A percentile compares a stretch with the other conserved stretches of the same genome.
Evolutionary conservation across 2,113 vertebrate genomes (phyloP).

Genomic region (Egretta garzetta): DNA sequence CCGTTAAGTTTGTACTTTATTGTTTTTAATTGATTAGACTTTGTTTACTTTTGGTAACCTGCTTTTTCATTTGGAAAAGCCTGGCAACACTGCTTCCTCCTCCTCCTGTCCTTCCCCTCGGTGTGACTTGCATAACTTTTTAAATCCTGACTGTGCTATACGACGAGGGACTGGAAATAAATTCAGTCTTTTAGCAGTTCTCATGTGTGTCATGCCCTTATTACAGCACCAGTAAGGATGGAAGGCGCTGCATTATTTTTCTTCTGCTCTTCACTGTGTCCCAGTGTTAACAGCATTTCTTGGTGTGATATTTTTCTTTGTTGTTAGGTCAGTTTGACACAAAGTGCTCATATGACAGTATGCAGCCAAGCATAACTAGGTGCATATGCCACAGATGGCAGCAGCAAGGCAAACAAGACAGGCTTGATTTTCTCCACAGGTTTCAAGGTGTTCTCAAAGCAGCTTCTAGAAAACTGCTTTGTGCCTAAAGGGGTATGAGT

Average conservation of each 20-base stretch:
- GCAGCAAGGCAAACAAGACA: slow-evolving; percentile 8
- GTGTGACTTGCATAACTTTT: not conserved
- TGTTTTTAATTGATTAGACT: not conserved
- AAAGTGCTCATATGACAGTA: not conserved
- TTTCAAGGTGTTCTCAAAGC: slow-evolving; percentile 19
- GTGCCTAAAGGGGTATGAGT: not conserved
- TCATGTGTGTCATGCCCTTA: slow-evolving; percentile 7
- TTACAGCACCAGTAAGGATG: not conserved
- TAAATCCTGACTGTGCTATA: not conserved
- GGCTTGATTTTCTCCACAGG: slow-evolving; percentile 9
- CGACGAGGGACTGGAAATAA: not conserved
- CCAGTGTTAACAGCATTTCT: slow-evolving; percentile 5
- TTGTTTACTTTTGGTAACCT: not conserved
- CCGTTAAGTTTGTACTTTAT: not conserved
- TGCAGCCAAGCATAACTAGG: slow-evolving; percentile 28
- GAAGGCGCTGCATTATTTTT: not conserved
- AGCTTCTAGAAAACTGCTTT: not conserved
- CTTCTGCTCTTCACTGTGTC: not conserved
- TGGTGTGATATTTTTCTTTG: slow-evolving; percentile 20
- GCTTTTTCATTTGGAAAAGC: slow-evolving; percentile 2
- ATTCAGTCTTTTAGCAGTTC: not conserved
- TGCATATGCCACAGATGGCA: slow-evolving; percentile 6
- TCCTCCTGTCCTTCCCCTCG: not conserved
- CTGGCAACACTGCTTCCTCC: not conserved
- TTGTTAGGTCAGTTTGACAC: slow-evolving; percentile 52